phyloP scores from a whole-genome alignment of 2,797 vertebrate genomes.

The Tachyglossus aculeatus region DNA sequence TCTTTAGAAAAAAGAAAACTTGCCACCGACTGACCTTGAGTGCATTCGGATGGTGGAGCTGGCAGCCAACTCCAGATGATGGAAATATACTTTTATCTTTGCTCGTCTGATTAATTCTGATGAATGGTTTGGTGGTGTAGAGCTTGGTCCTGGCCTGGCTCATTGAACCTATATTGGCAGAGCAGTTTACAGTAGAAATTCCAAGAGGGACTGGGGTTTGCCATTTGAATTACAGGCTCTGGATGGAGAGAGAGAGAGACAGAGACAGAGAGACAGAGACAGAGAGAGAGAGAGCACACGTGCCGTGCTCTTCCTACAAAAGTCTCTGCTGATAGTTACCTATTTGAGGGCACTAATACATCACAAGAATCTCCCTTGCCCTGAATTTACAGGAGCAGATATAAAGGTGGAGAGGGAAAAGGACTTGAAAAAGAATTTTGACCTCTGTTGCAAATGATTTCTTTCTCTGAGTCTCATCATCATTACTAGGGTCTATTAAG shows the following conservation, averaged over 20 bases:
- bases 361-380: too few species aligned
- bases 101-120: constrained; percentile 69
- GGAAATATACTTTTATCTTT: constrained; percentile 61
- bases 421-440: too few species aligned
- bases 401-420: too few species aligned
- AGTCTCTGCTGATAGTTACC: too few species aligned
- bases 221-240: constrained; percentile 17
- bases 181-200: constrained; percentile 51
- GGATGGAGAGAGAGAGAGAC: not conserved
- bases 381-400: too few species aligned
- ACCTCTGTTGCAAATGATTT: too few species aligned
- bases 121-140: constrained; percentile 59
- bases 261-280: too few species aligned
- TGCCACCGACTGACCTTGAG: constrained; percentile 58
- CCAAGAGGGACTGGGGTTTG: constrained; percentile 10
- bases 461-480: too few species aligned
- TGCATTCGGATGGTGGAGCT: constrained; percentile 71
- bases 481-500: too few species aligned
- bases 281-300: not conserved
- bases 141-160: constrained; percentile 53
- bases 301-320: too few species aligned
- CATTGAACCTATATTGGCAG: constrained; percentile 53
- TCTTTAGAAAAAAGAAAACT: constrained; percentile 54
- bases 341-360: too few species aligned
- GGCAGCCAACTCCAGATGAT: constrained; percentile 48